These are phyloP conservation scores for Salpingus planirostris DNA, from an alignment of 2,888 invertebrate genomes.

Conservation along the genomic window DNA sequence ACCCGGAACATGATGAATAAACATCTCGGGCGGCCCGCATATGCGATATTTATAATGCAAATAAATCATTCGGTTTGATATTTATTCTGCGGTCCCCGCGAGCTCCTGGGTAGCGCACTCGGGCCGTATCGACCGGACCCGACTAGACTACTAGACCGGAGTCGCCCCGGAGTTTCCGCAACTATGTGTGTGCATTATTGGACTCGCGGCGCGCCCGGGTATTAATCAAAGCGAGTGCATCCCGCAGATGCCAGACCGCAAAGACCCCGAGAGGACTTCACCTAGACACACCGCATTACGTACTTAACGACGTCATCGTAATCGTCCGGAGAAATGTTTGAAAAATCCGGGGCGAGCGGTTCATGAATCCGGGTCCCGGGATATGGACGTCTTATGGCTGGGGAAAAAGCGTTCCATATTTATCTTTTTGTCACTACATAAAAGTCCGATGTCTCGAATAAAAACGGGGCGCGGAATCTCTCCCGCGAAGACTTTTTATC, in stretches of 20 bases:
- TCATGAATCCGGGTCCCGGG: too few species aligned
- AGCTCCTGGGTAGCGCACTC: conserved; percentile 8
- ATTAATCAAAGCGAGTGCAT: conserved; percentile 12
- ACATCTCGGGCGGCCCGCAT: too few species aligned
- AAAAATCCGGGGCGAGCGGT: too few species aligned
- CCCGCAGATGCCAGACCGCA: conserved; percentile 6
- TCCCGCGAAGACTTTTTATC: too few species aligned
- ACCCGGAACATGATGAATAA: too few species aligned
- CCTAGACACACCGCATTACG: too few species aligned
- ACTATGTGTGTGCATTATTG: conserved; percentile 10
- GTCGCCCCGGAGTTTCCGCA: too few species aligned
- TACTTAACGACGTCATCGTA: too few species aligned
- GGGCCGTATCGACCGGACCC: conserved; percentile 8
- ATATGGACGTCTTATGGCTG: too few species aligned
- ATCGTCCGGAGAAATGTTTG: too few species aligned
- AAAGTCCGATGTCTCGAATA: conserved; percentile 6
- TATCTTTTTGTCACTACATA: conserved; percentile 12
- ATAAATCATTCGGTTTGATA: conserved; percentile 24
- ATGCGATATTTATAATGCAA: conserved; percentile 22
- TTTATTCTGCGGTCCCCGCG: conserved; percentile 14
- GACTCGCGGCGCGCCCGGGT: too few species aligned
- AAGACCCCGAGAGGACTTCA: too few species aligned
- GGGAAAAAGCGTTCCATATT: conserved; percentile 11
- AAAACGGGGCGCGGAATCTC: conserved; percentile 4
- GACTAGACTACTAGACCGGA: background rate